Conservation (phyloP, 2,888 invertebrate genomes). For the Tridacna gigas region DNA sequence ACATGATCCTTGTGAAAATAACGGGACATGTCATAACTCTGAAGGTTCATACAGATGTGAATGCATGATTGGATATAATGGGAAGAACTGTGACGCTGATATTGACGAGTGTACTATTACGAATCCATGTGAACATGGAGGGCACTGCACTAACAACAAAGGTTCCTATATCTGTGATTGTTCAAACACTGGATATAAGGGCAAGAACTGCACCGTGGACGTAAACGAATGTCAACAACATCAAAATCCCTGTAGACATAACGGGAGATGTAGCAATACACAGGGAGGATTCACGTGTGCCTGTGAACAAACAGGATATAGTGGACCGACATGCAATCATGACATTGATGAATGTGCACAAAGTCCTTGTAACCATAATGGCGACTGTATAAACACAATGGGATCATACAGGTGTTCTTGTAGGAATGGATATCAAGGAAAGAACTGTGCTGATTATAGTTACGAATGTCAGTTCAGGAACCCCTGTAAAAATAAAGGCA, state of each 20-base stretch:
- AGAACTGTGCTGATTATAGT: too few species aligned
- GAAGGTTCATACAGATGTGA: background rate
- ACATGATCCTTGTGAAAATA: background rate
- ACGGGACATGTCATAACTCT: constrained; percentile 25
- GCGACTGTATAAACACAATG: constrained; percentile 14
- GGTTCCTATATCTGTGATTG: constrained; percentile 36
- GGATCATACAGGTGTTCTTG: constrained; percentile 27
- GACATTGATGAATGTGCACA: constrained; percentile 50
- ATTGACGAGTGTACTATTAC: constrained; percentile 46
- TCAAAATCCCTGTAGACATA: too few species aligned
- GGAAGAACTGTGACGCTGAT: constrained; percentile 32
- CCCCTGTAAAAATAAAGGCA: background rate
- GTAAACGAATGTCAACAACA: constrained; percentile 60
- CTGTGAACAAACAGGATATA: constrained; percentile 46
- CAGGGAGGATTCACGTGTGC: constrained; percentile 57
- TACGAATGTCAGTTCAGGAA: too few species aligned
- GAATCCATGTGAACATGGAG: constrained; percentile 9
- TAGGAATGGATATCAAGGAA: too few species aligned
- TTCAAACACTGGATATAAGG: constrained; percentile 45
- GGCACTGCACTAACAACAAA: constrained; percentile 25
- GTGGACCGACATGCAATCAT: constrained; percentile 49
- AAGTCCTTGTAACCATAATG: constrained; percentile 4
- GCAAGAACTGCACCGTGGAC: constrained; percentile 59
- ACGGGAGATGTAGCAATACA: constrained; percentile 44
- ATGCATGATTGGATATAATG: constrained; percentile 30